A percentile compares a stretch with the other conserved stretches of the same genome.
Evolutionary conservation across 2,797 vertebrate species (phyloP).

Genomic region (Pangasius djambal): DNA sequence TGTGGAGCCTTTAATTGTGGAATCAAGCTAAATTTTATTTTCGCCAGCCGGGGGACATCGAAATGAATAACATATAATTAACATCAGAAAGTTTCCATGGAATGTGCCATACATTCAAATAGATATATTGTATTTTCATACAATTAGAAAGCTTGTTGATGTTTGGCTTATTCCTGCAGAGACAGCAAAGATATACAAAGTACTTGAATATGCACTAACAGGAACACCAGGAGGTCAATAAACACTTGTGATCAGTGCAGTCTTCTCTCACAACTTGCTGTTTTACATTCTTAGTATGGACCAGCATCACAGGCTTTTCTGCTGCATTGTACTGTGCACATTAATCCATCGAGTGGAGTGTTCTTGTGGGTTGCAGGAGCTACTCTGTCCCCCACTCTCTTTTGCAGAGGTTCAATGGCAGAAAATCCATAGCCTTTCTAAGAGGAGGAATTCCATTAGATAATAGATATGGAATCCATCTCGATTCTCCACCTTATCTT

Average conservation of each 20-base stretch:
- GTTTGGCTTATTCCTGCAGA: constrained; percentile 32
- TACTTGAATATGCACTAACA: constrained; percentile 41
- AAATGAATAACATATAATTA: background rate
- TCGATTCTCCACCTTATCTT: constrained; percentile 85
- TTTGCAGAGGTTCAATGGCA: constrained; percentile 79
- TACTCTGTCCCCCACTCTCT: constrained; percentile 58
- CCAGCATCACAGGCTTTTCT: constrained; percentile 70
- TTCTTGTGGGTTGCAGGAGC: constrained; percentile 67
- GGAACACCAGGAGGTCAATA: constrained; percentile 74
- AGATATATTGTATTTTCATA: no score
- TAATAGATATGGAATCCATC: constrained; percentile 90
- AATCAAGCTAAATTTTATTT: background rate
- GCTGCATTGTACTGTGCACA: constrained; percentile 70
- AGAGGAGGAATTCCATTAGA: constrained; percentile 88
- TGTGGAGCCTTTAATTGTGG: background rate
- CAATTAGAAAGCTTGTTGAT: constrained; percentile 21
- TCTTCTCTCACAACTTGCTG: constrained; percentile 60
- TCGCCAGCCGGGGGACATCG: background rate
- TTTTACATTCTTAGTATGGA: constrained; percentile 61
- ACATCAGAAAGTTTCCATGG: background rate
- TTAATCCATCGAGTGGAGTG: constrained; percentile 76
- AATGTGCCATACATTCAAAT: background rate
- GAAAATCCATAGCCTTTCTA: constrained; percentile 86
- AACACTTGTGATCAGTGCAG: constrained; percentile 75
- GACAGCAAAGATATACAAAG: constrained; percentile 26